Evolutionary conservation across 2,797 vertebrate species (phyloP).

Genomic region (Nothura maculosa): DNA sequence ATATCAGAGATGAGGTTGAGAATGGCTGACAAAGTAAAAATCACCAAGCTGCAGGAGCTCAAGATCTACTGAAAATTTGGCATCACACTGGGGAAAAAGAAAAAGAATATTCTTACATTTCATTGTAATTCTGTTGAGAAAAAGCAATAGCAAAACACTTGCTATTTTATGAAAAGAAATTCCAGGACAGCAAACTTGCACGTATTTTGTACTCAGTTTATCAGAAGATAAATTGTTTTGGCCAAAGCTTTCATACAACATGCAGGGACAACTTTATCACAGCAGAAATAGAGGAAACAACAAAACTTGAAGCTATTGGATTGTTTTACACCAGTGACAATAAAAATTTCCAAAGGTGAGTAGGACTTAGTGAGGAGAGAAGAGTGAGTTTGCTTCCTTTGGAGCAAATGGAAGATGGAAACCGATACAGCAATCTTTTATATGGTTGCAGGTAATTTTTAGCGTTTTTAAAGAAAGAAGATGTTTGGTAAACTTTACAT

Average conservation of each 20-base stretch:
- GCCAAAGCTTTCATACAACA: background rate
- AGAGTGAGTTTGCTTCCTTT: background rate
- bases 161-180: background rate
- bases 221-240: background rate
- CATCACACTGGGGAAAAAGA: background rate
- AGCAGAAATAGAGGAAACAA: background rate
- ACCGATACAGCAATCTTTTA: background rate
- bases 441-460: background rate
- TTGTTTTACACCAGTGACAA: background rate
- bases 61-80: background rate
- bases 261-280: background rate
- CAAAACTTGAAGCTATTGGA: constrained; percentile 13
- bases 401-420: background rate
- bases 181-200: background rate
- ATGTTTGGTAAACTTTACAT: background rate
- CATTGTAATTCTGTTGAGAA: background rate
- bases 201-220: background rate
- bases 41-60: background rate
- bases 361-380: background rate
- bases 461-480: background rate
- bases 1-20: background rate
- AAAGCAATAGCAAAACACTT: background rate
- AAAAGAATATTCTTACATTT: background rate
- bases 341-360: background rate
- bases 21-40: background rate